Evolutionary conservation across 1,140 invertebrate genomes (phyloP).

Genomic region (Caenorhabditis latens): DNA sequence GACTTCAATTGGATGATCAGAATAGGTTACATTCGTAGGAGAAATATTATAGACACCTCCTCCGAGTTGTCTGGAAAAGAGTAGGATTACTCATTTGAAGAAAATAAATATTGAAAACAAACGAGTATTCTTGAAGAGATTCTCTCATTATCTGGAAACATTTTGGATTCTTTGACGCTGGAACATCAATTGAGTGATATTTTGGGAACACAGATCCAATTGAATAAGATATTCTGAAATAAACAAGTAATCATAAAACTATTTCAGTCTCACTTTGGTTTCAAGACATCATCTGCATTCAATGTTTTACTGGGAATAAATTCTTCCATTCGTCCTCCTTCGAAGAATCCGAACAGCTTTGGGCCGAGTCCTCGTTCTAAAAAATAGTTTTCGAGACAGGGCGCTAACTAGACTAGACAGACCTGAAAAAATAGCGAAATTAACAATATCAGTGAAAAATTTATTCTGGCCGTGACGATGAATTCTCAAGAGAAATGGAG

Average conservation of each 20-base stretch:
- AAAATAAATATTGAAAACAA: background rate
- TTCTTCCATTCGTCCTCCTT: constrained; percentile 10
- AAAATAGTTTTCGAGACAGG: background rate
- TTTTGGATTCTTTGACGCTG: background rate
- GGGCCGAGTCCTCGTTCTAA: constrained; percentile 1
- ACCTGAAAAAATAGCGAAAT: constrained; percentile 4
- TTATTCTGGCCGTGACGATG: background rate
- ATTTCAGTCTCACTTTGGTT: background rate
- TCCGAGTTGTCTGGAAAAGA: background rate
- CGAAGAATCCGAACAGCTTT: background rate
- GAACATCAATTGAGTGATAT: background rate
- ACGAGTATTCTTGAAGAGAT: background rate
- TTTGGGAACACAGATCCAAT: background rate
- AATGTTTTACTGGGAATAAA: background rate
- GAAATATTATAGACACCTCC: background rate
- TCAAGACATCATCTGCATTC: background rate
- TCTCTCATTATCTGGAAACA: background rate
- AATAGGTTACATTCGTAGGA: background rate
- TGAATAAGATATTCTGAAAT: background rate
- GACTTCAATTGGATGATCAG: background rate
- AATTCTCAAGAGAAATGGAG: background rate
- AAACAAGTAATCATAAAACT: background rate
- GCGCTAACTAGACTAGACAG: background rate
- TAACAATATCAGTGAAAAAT: background rate
- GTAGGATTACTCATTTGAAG: background rate